These are phyloP conservation scores for Ariopsis seemanni DNA, from an alignment of 2,113 vertebrate species.

Conservation along the genomic window DNA sequence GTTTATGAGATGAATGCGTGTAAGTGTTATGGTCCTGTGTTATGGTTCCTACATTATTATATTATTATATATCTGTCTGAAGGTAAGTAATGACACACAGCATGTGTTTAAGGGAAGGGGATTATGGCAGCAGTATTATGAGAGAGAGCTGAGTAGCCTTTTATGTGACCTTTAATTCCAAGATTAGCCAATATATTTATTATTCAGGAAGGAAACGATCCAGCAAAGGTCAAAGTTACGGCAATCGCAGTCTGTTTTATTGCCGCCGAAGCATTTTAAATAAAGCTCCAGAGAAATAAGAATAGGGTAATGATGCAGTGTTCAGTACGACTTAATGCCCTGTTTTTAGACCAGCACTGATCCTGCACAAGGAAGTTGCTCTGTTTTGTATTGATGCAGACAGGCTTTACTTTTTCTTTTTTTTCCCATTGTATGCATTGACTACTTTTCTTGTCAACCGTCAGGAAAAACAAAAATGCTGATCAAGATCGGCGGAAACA, in stretches of 20 bases:
- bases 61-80: background rate
- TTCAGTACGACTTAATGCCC: background rate
- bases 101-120: conserved; percentile 75
- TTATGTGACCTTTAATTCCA: conserved; percentile 69
- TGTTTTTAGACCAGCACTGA: background rate
- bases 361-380: background rate
- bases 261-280: background rate
- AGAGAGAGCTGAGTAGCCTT: conserved; percentile 78
- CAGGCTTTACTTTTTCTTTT: background rate
- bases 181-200: conserved; percentile 41
- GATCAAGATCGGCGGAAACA: background rate
- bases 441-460: background rate
- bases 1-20: background rate
- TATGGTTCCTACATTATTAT: background rate
- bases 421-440: background rate
- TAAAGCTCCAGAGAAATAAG: background rate
- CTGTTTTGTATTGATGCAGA: background rate
- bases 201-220: background rate
- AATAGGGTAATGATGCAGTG: background rate
- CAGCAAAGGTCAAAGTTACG: background rate
- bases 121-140: conserved; percentile 84
- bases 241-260: background rate
- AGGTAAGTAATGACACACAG: conserved; percentile 26
- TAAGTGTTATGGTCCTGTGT: background rate
- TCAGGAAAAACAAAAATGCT: background rate